A percentile compares a stretch with the other conserved stretches of the same genome.
phyloP scores from a whole-genome alignment of 2,888 invertebrate species.

The Drosophila suboccidentalis region DNA sequence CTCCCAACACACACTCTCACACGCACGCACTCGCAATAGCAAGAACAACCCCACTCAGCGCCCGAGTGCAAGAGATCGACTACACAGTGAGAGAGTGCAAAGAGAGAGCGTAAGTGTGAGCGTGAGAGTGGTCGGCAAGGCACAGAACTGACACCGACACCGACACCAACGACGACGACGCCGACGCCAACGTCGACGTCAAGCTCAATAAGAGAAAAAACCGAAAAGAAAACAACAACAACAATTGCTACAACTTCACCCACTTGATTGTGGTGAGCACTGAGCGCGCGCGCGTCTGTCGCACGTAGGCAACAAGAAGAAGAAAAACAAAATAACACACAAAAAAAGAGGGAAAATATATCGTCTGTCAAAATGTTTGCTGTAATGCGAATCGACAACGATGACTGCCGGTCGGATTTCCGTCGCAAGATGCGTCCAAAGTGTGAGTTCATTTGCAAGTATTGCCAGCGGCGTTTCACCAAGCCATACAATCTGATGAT shows the following conservation, averaged over 20 bases:
- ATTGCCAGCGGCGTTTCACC: constrained; percentile 98
- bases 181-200: constrained; percentile 15
- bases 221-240: constrained; percentile 6
- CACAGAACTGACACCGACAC: constrained; percentile 1
- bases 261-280: constrained; percentile 51
- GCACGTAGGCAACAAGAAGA: constrained; percentile 44
- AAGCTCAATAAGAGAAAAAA: constrained; percentile 15
- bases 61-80: constrained; percentile 47
- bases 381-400: constrained; percentile 95
- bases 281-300: constrained; percentile 48
- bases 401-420: constrained; percentile 94
- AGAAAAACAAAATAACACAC: constrained; percentile 1
- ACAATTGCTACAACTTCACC: constrained; percentile 44
- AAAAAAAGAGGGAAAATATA: constrained; percentile 64
- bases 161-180: neutral
- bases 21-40: neutral
- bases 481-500: constrained; percentile 99
- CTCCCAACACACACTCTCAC: constrained; percentile 32
- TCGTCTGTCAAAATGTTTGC: constrained; percentile 91
- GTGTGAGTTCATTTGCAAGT: constrained; percentile 99
- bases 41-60: constrained; percentile 28
- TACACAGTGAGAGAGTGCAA: constrained; percentile 12
- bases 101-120: constrained; percentile 21
- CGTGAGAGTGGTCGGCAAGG: constrained; percentile 15
- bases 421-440: constrained; percentile 95